Percentiles rank a stretch among this genome's conserved stretches.
Evolutionary conservation across 2,888 invertebrate species (phyloP).

Genomic region (Drosophila neotestacea): DNA sequence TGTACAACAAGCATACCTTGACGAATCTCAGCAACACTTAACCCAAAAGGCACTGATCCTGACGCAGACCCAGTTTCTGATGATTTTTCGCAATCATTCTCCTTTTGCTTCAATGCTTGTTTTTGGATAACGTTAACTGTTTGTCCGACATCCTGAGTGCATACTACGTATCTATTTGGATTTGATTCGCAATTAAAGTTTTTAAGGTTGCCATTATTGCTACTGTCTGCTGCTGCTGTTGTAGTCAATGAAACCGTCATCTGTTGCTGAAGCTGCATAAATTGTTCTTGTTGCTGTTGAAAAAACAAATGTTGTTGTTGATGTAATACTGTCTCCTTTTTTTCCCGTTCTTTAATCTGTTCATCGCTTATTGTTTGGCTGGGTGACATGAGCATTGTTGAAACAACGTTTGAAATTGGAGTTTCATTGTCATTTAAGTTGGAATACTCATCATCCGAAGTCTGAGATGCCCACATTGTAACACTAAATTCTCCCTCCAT

Average conservation of each 20-base stretch:
- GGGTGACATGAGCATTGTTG: conserved; percentile 5
- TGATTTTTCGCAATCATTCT: conserved; percentile 38
- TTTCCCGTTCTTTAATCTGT: conserved; percentile 19
- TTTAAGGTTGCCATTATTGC: conserved; percentile 11
- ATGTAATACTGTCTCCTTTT: conserved; percentile 44
- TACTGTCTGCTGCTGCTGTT: conserved; percentile 15
- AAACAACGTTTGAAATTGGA: conserved; percentile 1
- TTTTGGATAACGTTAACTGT: conserved; percentile 5
- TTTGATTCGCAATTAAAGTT: conserved; percentile 29
- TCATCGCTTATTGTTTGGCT: conserved; percentile 1
- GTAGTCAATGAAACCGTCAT: conserved; percentile 19
- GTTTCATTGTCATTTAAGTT: conserved; percentile 87
- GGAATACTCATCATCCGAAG: conserved; percentile 94
- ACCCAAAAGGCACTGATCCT: conserved; percentile 30
- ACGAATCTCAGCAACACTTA: conserved; percentile 16
- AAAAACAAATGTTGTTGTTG: conserved; percentile 43
- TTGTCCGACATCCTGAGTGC: conserved; percentile 23
- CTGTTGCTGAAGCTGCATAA: conserved; percentile 47
- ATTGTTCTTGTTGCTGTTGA: conserved; percentile 54
- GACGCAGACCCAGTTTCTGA: conserved; percentile 16
- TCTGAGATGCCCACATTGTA: conserved; percentile 98
- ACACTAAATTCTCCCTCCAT: conserved; percentile 99
- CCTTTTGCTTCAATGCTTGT: conserved; percentile 27
- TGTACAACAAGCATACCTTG: conserved; percentile 23
- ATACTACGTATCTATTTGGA: conserved; percentile 5